Percentiles rank a stretch among this genome's conserved stretches.
Evolutionary conservation across 1,140 invertebrate species (phyloP).

Genomic region (Eubasilissa regina): DNA sequence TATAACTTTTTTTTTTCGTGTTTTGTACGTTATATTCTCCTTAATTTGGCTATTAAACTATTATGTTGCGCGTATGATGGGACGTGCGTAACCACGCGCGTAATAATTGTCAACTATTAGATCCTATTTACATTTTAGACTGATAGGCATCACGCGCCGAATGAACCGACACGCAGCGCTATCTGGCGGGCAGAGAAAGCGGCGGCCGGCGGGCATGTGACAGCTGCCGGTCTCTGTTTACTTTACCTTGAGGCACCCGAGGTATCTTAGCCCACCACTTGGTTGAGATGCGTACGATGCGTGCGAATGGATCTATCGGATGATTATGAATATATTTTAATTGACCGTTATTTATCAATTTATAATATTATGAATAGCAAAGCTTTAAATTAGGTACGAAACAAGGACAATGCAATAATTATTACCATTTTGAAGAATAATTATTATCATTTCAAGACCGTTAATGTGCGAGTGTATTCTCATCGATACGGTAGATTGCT

Average conservation of each 20-base stretch:
- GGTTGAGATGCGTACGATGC: constrained; percentile 1
- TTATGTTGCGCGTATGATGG: too few species aligned
- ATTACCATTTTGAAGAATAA: neutral
- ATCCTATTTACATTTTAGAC: too few species aligned
- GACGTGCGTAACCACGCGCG: too few species aligned
- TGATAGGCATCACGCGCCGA: neutral
- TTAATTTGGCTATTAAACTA: too few species aligned
- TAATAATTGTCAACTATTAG: too few species aligned
- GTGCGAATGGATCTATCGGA: too few species aligned
- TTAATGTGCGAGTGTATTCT: neutral
- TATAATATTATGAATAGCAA: too few species aligned
- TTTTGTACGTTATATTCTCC: too few species aligned
- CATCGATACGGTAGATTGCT: neutral
- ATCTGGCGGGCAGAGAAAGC: constrained; percentile 7
- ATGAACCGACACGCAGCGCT: constrained; percentile 11
- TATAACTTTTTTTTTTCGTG: too few species aligned
- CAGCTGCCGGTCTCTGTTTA: neutral
- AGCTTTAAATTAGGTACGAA: neutral
- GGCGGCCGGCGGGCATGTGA: constrained; percentile 7
- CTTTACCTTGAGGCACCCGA: constrained; percentile 3
- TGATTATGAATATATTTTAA: too few species aligned
- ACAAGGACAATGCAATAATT: neutral
- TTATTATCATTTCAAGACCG: neutral
- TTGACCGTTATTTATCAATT: too few species aligned
- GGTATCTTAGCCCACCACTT: neutral